phyloP scores from a whole-genome alignment of 2,888 invertebrate genomes.

The Andrena dorsata region DNA sequence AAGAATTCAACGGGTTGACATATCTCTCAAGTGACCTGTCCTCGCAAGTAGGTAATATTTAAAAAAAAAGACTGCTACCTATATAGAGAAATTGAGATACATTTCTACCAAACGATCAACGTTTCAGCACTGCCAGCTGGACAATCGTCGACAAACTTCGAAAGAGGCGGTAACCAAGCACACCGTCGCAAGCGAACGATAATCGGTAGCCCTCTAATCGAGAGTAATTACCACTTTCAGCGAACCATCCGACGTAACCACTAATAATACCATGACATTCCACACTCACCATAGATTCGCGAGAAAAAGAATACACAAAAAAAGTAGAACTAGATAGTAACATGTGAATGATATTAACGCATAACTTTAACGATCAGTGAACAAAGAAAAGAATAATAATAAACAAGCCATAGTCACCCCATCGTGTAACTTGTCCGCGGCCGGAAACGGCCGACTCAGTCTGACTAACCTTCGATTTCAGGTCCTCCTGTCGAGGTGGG shows the following conservation, averaged over 20 bases:
- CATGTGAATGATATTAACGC: slow-evolving; percentile 42
- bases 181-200: slow-evolving; percentile 54
- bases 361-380: slow-evolving; percentile 55
- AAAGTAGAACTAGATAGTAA: slow-evolving; percentile 45
- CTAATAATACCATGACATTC: slow-evolving; percentile 63
- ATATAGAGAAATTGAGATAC: background rate
- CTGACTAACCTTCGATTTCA: slow-evolving; percentile 86
- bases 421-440: slow-evolving; percentile 70
- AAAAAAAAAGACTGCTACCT: background rate
- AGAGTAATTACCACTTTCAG: slow-evolving; percentile 76
- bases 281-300: slow-evolving; percentile 65
- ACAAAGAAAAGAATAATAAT: slow-evolving; percentile 27
- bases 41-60: no score
- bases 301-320: slow-evolving; percentile 50
- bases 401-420: slow-evolving; percentile 69
- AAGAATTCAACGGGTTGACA: no score
- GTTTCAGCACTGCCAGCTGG: slow-evolving; percentile 51
- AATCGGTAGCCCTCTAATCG: slow-evolving; percentile 66
- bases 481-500: slow-evolving; percentile 92
- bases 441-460: slow-evolving; percentile 82
- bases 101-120: slow-evolving; percentile 1
- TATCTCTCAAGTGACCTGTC: no score
- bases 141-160: background rate
- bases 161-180: slow-evolving; percentile 54
- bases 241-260: slow-evolving; percentile 69